Conservation (phyloP, 2,888 invertebrate genomes). For the Watsonalla binaria region DNA sequence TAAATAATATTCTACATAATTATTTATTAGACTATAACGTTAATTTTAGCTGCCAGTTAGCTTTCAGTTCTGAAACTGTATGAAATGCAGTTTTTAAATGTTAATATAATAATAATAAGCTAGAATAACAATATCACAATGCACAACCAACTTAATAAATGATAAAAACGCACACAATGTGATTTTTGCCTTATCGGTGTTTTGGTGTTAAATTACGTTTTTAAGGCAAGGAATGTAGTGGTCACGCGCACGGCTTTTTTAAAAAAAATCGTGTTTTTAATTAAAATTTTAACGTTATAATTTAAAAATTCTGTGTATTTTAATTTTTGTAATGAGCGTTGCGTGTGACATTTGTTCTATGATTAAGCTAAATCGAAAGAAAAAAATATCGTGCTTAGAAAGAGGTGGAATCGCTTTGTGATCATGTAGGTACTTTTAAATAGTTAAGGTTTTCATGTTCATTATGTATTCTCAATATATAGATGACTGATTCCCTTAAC, state of each 20-base stretch:
- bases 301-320: too few species aligned
- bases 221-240: constrained; percentile 18
- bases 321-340: too few species aligned
- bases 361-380: too few species aligned
- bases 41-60: background rate
- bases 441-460: constrained; percentile 13
- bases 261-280: too few species aligned
- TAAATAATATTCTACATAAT: background rate
- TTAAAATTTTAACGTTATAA: too few species aligned
- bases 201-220: constrained; percentile 36
- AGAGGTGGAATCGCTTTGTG: constrained; percentile 46
- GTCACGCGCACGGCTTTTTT: constrained; percentile 6
- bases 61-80: background rate
- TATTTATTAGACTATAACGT: background rate
- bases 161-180: constrained; percentile 50
- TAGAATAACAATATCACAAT: constrained; percentile 7
- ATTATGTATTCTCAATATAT: too few species aligned
- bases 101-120: background rate
- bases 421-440: constrained; percentile 38
- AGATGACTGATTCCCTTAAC: too few species aligned
- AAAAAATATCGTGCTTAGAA: too few species aligned
- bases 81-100: background rate
- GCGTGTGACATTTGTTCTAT: too few species aligned
- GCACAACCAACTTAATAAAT: constrained; percentile 24
- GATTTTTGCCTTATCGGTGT: constrained; percentile 59